A percentile compares a stretch with the other conserved stretches of the same genome.
phyloP scores from a whole-genome alignment of 2,797 vertebrate genomes.

The Chromobotia macracanthus region DNA sequence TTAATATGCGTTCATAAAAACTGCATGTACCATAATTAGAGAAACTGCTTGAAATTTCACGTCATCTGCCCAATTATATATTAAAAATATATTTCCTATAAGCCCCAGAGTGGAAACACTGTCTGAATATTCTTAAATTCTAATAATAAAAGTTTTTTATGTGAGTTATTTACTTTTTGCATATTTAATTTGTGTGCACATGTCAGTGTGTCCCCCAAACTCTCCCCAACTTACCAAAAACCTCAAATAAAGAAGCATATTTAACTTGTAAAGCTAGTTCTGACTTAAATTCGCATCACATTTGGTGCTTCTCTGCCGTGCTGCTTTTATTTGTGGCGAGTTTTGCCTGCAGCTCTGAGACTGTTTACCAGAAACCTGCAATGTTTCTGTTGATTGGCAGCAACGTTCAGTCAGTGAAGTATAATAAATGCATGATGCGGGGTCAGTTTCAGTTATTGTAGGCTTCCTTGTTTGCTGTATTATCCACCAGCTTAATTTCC shows the following conservation, averaged over 20 bases:
- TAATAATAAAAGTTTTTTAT: slow-evolving; percentile 33
- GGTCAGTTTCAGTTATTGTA: slow-evolving; percentile 66
- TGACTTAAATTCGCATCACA: slow-evolving; percentile 3
- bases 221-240: not conserved
- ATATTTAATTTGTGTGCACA: not conserved
- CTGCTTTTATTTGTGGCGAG: slow-evolving; percentile 21
- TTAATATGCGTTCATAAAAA: too few relatives aligned
- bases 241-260: not conserved
- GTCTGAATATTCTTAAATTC: slow-evolving; percentile 10
- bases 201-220: not conserved
- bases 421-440: slow-evolving; percentile 45
- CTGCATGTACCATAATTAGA: not conserved
- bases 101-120: slow-evolving; percentile 26
- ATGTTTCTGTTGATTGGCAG: slow-evolving; percentile 52
- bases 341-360: slow-evolving; percentile 25
- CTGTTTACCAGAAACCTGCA: slow-evolving; percentile 41
- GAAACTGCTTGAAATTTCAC: not conserved
- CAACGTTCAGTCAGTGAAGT: slow-evolving; percentile 38
- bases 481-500: slow-evolving; percentile 51
- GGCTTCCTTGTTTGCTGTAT: slow-evolving; percentile 48
- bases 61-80: not conserved
- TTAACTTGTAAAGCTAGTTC: slow-evolving; percentile 12
- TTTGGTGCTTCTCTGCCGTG: slow-evolving; percentile 1
- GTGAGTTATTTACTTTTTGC: slow-evolving; percentile 18
- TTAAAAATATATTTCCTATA: not conserved